Evolutionary conservation across 2,888 invertebrate species (phyloP), one percentile per base, ranked within the genome.

Genomic region (Conops quadrifasciatus): DNA sequence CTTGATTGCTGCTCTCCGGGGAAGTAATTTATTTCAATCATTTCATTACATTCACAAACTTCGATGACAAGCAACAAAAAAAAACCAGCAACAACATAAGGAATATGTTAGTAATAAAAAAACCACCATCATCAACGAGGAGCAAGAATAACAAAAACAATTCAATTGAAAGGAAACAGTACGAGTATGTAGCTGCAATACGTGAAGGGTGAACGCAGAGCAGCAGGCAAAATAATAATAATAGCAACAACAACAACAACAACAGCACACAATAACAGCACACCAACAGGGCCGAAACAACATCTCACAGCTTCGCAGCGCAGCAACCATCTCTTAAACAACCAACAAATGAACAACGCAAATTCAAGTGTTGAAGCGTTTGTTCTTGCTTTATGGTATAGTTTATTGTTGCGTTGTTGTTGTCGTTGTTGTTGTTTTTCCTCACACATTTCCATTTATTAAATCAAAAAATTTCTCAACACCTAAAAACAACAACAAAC

Each of bases 141-240:
- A 11, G 15, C 36, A 30, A 80, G 79, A 80, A 78, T 79, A 80
- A 80, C 69, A 72, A 72, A 21, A 66, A 56, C 24, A 28, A 26
- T 3, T 56, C 56, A 36, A 9, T 36, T 36, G 36, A 36, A 36
- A 9, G 5, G 36, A 36, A 36, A 36, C 36, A 36, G 36, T 7
- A n/a, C n/a, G n/a, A n/a, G n/a, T n/a, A n/a, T n/a, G n/a, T n/a
- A 36, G 36, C 36, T 36, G 9, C 36, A 36, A 36, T 9, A 36
- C 36, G 36, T 36, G 9, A 36, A 9, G 36, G 36, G 36, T 36
- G 36, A 36, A 36, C 9, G 4, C 36, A 9, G 5, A 9, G 36
- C 9, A 36, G 4, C 9, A n/a, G n/a, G n/a, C n/a, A n/a, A n/a
- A n/a, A n/a, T 36, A 7, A 36, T 36, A 36, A 9, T 36, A 36